Evolutionary conservation across 2,888 invertebrate genomes (phyloP), one percentile per base, ranked within the genome.

Genomic region (Pachliopta kotzebuea): DNA sequence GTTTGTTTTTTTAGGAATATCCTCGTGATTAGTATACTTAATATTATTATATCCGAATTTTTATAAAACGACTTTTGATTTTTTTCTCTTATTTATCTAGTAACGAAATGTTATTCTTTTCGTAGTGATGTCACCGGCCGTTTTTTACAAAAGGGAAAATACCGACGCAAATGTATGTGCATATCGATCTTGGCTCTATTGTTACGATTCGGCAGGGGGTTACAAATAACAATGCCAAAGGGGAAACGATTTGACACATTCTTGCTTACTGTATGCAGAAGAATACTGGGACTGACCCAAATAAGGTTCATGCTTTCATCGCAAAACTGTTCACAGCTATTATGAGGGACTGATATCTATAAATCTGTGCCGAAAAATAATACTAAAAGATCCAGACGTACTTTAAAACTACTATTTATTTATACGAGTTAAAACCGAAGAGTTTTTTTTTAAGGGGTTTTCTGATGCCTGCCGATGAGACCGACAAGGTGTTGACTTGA

Each of bases 201-300:
- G 61, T 61, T 60, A 53, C 53, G 45, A 20, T 61, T 55, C 55
- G 21, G 21, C 55, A 18, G 49, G 29, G 24, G 20, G 29, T 20
- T 42, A 54, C 60, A 54, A 60, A 61, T 55, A 45, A 61, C 61
- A 61, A 55, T 55, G 45, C 29, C 45, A 21, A 18, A 26, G 49
- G 55, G 61, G 45, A 60, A 61, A 55, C 55, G 55, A 61, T 61
- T 49, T 45, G 45, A 55, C 54, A 61, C 61, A 29, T 61, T 21
- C 55, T 29, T 45, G 24, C 20, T 14, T 45, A 29, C 54, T 18
- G 45, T 24, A 42, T 37, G 42, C 60, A 55, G 45, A 61, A 55
- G 55, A 61, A 49, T 29, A 61, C 45, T 45, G n/a, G n/a, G 45
- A 45, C 18, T 45, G 45, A 45, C 45, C 45, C n/a, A 45, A 45